Conservation (phyloP, 1,140 invertebrate genomes). For the Aphaenogaster floridana region DNA sequence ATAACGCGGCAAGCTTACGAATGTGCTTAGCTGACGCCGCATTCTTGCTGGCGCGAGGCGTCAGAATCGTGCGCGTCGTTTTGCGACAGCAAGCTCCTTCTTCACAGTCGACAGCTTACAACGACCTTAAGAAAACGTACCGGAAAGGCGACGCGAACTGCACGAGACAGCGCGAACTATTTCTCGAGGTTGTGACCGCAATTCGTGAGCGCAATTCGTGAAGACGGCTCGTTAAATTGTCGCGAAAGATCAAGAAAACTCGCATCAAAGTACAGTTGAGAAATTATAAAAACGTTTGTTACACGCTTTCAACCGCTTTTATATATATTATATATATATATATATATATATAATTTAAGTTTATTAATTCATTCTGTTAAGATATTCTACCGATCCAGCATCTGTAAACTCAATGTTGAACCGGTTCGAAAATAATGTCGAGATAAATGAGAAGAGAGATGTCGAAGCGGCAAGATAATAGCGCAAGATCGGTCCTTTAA, state of each 20-base stretch:
- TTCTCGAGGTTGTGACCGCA: constrained; percentile 31
- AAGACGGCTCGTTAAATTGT: constrained; percentile 16
- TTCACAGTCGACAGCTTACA: constrained; percentile 32
- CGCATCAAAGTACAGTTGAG: background rate
- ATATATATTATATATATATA: too few species aligned
- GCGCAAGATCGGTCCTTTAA: background rate
- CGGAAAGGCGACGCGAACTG: background rate
- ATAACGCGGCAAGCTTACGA: constrained; percentile 70
- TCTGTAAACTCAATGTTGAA: background rate
- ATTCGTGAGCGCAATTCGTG: constrained; percentile 39
- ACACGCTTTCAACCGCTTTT: background rate
- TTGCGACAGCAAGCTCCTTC: constrained; percentile 38
- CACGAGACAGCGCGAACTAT: background rate
- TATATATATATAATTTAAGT: too few species aligned
- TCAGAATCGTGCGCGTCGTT: constrained; percentile 55
- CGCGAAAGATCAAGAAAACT: background rate
- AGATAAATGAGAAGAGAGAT: background rate
- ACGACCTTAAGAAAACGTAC: constrained; percentile 44
- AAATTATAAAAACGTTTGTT: constrained; percentile 1
- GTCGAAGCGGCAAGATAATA: background rate
- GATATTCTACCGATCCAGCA: background rate
- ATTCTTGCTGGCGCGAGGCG: constrained; percentile 43
- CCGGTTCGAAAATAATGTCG: background rate
- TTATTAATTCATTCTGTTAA: background rate
- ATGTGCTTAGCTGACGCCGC: constrained; percentile 73